These are phyloP conservation scores for Dendrolimus kikuchii DNA, from an alignment of 1,140 invertebrate genomes.

Conservation along the genomic window DNA sequence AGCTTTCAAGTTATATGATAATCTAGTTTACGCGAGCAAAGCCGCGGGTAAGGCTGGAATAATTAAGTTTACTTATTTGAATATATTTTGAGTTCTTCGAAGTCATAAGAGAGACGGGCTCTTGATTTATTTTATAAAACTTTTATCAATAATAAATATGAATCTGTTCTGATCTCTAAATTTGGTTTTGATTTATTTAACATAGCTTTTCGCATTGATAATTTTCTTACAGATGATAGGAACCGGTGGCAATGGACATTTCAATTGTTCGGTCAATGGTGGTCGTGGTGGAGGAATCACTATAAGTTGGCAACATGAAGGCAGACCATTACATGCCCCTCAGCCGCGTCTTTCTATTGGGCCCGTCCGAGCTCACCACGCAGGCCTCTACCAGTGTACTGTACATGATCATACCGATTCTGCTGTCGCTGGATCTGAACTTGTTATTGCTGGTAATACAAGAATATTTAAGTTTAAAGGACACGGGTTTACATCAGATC, in stretches of 20 bases:
- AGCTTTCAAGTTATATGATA: no score
- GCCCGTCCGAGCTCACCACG: constrained; percentile 50
- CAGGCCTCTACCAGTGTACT: constrained; percentile 57
- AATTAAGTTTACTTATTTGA: no score
- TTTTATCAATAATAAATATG: no score
- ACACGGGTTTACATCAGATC: no score
- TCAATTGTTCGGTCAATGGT: constrained; percentile 54
- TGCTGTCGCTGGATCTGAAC: constrained; percentile 46
- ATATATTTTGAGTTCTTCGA: no score
- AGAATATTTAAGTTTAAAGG: background rate
- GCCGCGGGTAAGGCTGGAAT: no score
- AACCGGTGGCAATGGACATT: constrained; percentile 49
- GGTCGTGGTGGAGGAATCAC: constrained; percentile 51
- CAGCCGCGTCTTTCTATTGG: constrained; percentile 44
- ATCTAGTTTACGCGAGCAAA: no score
- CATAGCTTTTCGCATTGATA: no score
- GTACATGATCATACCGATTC: constrained; percentile 57
- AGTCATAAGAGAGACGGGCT: no score
- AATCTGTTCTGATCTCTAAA: no score
- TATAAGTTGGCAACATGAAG: constrained; percentile 59
- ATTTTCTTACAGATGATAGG: constrained; percentile 44
- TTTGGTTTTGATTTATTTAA: no score
- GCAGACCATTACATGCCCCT: constrained; percentile 50
- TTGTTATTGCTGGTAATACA: constrained; percentile 58
- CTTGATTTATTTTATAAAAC: no score